These are phyloP conservation scores for Lepidochrysops patricia DNA, from an alignment of 2,888 invertebrate genomes.

Conservation along the genomic window DNA sequence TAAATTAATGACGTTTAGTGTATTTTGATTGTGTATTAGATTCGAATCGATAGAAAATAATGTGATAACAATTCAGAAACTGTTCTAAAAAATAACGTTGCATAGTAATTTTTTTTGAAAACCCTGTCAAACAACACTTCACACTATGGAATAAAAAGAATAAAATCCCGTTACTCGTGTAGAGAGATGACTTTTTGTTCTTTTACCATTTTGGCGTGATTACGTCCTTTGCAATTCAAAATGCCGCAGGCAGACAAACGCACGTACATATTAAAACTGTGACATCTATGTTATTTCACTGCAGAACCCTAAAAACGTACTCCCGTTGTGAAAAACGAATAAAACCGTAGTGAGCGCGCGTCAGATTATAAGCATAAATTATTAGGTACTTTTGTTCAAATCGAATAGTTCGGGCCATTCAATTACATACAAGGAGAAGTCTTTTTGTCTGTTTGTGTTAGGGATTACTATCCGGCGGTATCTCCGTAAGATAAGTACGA, in stretches of 20 bases:
- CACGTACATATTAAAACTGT: neutral
- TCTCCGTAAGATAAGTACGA: constrained; percentile 73
- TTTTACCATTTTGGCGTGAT: constrained; percentile 1
- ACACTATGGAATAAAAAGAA: neutral
- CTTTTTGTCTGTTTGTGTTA: constrained; percentile 71
- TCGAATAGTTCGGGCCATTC: constrained; percentile 53
- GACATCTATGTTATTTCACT: neutral
- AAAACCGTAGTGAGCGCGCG: constrained; percentile 49
- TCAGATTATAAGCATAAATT: constrained; percentile 74
- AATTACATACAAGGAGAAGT: constrained; percentile 70
- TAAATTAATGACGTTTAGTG: too few species aligned
- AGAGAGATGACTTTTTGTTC: neutral
- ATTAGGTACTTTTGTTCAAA: constrained; percentile 71
- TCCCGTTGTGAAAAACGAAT: constrained; percentile 56
- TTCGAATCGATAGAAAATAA: neutral
- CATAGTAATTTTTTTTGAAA: neutral
- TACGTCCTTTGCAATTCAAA: constrained; percentile 2
- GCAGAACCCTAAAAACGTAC: constrained; percentile 34
- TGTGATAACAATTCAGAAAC: neutral
- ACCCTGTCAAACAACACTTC: neutral
- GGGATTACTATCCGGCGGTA: constrained; percentile 74
- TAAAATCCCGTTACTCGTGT: neutral
- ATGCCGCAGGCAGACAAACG: neutral
- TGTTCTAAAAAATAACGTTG: neutral
- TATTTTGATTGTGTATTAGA: neutral